Evolutionary conservation across 1,140 invertebrate genomes (phyloP), one percentile per base, ranked within the genome.

Genomic region (Propsilocerus akamusi): DNA sequence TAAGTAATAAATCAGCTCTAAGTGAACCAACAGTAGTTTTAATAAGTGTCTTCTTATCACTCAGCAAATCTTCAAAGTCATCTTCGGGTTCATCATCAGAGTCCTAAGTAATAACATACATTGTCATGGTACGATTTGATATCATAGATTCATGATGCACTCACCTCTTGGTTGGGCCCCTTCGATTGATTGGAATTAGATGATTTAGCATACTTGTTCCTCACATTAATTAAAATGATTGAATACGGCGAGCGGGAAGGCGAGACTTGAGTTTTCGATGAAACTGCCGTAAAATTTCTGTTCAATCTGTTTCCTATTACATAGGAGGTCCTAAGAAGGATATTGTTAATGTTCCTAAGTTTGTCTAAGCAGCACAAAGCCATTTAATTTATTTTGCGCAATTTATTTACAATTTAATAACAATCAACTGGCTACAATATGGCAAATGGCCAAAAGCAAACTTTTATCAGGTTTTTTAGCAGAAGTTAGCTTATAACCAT

Each of bases 1-100:
- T 76, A 3, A 72, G 48, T 26, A 77, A 26, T 4, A 51, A 53
- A 65, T 77, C 75, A 17, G 71, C 51, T 52, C 75, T 58, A 46
- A 69, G 48, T 3, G 70, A 72, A 26, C 53, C 50, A 14, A 73
- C 53, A 47, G 53, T 67, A 14, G 58, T 49, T 49, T 56, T 59
- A 5, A 70, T 26, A 5, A 68, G 49, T 60, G 70, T 72, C 51
- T 56, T 54, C 53, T 64, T 67, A 53, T 68, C 66, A 25, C 17
- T 41, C 34, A 8, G 12, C 34, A 41, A 20, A 41, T 56, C 52
- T 32, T 62, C 58, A 25, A 56, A 49, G 20, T 52, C 51, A 37
- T 57, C 52, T 24, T 62, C 55, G 20, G 54, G 51, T 14, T 61
- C 54, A 48, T 59, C 57, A 17, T 57, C 49, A 26, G 14, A 12